phyloP scores from a whole-genome alignment of 1,140 invertebrate species.

The Zelostemma sp. region DNA sequence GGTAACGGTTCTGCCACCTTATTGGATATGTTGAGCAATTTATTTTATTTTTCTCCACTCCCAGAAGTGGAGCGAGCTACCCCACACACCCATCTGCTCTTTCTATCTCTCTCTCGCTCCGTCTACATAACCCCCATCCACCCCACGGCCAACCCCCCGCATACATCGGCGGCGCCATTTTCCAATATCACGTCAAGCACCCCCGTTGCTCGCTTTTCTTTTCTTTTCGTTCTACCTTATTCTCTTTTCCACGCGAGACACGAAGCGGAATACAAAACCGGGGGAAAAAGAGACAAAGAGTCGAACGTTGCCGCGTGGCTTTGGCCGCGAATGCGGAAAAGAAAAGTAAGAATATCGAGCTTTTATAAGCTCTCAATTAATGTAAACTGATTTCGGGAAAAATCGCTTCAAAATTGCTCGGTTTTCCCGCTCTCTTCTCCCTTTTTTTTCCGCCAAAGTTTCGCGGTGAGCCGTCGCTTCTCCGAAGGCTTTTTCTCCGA shows the following conservation, averaged over 20 bases:
- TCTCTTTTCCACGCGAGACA: conserved; percentile 17
- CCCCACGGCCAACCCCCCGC: conserved; percentile 49
- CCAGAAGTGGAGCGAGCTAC: conserved; percentile 49
- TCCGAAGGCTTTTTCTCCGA: conserved; percentile 7
- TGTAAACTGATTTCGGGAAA: conserved; percentile 58
- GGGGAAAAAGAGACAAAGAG: background rate
- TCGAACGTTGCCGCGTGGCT: no score
- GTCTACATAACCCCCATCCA: conserved; percentile 37
- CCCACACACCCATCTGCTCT: conserved; percentile 45
- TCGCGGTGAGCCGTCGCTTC: conserved; percentile 33
- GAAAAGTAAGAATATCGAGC: conserved; percentile 16
- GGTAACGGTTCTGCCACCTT: conserved; percentile 70
- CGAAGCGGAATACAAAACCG: conserved; percentile 18
- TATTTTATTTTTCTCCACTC: conserved; percentile 70
- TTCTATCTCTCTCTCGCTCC: conserved; percentile 31
- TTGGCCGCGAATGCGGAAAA: no score
- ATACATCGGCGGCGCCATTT: conserved; percentile 68
- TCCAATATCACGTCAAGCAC: conserved; percentile 67
- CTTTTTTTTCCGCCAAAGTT: conserved; percentile 39
- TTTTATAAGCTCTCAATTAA: conserved; percentile 58
- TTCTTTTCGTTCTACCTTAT: conserved; percentile 21
- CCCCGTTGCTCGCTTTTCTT: conserved; percentile 40
- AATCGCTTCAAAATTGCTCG: conserved; percentile 62
- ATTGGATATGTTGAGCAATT: conserved; percentile 71
- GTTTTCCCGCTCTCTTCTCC: conserved; percentile 42